Evolutionary conservation across 2,797 vertebrate species (phyloP).

Genomic region (Danionella dracula): DNA sequence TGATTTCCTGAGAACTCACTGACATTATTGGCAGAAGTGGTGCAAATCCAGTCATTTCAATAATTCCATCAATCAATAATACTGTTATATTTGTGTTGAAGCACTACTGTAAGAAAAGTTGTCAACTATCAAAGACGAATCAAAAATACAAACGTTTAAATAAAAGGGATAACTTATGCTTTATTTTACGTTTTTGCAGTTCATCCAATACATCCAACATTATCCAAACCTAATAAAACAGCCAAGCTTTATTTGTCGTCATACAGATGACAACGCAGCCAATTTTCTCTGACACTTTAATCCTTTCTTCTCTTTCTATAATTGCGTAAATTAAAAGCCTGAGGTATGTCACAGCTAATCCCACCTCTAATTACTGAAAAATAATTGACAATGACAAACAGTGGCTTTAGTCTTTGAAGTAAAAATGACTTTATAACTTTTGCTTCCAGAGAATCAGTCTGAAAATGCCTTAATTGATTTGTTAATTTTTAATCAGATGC

Average conservation of each 20-base stretch:
- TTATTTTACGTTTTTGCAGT: too few relatives aligned
- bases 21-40: constrained; percentile 6
- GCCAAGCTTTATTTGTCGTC: too few relatives aligned
- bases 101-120: too few relatives aligned
- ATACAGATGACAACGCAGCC: not conserved
- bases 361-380: not conserved
- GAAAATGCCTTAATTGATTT: constrained; percentile 8
- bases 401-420: not conserved
- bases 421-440: not conserved
- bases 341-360: not conserved
- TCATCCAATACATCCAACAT: too few relatives aligned
- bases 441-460: not conserved
- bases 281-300: not conserved
- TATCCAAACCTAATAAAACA: too few relatives aligned
- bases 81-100: too few relatives aligned
- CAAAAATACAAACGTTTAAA: too few relatives aligned
- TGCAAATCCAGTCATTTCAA: constrained; percentile 1
- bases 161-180: too few relatives aligned
- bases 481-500: too few relatives aligned
- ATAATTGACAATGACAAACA: constrained; percentile 2
- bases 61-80: not conserved
- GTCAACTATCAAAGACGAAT: too few relatives aligned
- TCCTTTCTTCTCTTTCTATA: not conserved
- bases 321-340: constrained; percentile 6
- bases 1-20: not conserved